phyloP scores from a whole-genome alignment of 2,113 vertebrate species.

The Scalopus aquaticus region DNA sequence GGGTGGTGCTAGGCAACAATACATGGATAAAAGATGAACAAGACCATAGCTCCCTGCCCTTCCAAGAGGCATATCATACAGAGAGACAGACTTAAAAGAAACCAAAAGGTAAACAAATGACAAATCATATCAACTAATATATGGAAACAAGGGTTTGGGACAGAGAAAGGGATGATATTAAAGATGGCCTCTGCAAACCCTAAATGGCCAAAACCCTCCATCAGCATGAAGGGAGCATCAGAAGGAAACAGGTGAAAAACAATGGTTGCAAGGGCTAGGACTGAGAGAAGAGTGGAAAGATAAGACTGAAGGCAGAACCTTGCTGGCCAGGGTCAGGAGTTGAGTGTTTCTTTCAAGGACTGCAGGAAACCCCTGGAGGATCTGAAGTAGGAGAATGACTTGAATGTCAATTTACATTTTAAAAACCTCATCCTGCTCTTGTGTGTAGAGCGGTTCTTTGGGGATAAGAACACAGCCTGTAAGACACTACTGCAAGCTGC shows the following conservation, averaged over 20 bases:
- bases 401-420: not conserved
- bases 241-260: not conserved
- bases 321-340: not conserved
- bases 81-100: not conserved
- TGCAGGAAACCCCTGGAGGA: not conserved
- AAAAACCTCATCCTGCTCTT: not conserved
- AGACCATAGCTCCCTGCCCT: not conserved
- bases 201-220: not conserved
- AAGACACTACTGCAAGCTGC: not conserved
- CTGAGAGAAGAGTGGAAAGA: not conserved
- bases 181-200: not conserved
- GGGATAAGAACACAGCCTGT: not conserved
- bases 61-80: not conserved
- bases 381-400: not conserved
- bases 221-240: not conserved
- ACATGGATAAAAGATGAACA: not conserved
- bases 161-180: not conserved
- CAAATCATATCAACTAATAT: not conserved
- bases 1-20: not conserved
- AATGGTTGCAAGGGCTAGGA: not conserved
- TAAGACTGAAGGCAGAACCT: not conserved
- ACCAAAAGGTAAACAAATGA: not conserved
- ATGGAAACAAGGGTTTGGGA: not conserved
- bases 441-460: not conserved
- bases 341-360: not conserved